phyloP scores from a whole-genome alignment of 2,113 vertebrate genomes.

The Gymnobelideus leadbeateri region DNA sequence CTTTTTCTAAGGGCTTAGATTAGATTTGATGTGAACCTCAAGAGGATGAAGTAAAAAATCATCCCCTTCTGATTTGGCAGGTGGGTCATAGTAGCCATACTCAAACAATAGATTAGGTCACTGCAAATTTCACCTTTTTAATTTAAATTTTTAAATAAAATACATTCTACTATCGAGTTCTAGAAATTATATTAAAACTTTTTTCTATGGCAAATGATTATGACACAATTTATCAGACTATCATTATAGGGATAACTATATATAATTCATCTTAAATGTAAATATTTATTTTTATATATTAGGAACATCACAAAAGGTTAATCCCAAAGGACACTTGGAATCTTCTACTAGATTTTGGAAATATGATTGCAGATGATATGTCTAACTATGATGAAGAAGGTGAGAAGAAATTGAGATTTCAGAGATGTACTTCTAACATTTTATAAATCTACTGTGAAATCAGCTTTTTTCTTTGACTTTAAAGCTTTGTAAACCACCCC shows the following conservation, averaged over 20 bases:
- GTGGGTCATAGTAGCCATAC: neutral
- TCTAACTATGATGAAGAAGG: slow-evolving; percentile 98
- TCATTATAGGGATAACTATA: neutral
- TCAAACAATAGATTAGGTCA: neutral
- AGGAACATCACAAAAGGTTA: slow-evolving; percentile 98
- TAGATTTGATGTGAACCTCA: neutral
- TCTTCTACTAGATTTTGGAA: slow-evolving; percentile 96
- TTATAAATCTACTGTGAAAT: neutral
- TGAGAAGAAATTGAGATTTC: slow-evolving; percentile 71
- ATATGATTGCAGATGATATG: slow-evolving; percentile 98
- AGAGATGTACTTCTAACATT: neutral
- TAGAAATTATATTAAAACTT: neutral
- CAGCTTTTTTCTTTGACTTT: neutral
- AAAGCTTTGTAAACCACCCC: neutral
- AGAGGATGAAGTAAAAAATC: neutral
- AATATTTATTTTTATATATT: slow-evolving; percentile 40
- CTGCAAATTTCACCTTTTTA: neutral
- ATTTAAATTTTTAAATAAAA: neutral
- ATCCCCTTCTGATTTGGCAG: neutral
- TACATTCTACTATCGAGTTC: neutral
- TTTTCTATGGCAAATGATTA: neutral
- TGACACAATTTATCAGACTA: neutral
- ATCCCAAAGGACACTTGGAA: slow-evolving; percentile 99
- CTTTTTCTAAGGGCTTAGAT: neutral
- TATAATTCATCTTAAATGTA: slow-evolving; percentile 7